Conservation (phyloP, 2,113 vertebrate species). For the Nesogale talazaci region DNA sequence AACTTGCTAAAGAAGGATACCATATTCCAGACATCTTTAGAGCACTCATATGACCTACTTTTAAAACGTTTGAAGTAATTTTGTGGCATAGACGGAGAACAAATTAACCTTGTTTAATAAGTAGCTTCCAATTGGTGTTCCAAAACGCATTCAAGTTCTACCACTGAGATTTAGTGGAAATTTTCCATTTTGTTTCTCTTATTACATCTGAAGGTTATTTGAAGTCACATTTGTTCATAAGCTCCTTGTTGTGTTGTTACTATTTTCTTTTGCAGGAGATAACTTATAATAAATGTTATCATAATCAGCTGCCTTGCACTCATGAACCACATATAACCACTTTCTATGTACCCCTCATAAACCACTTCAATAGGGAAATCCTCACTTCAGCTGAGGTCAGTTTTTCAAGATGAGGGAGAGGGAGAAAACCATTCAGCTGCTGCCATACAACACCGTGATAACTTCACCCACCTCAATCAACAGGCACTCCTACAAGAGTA, state of each 20-base stretch:
- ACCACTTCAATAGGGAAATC: too few species aligned
- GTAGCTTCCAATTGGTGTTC: conserved; percentile 83
- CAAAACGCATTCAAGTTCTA: conserved; percentile 51
- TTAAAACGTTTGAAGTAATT: conserved; percentile 84
- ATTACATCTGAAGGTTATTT: conserved; percentile 14
- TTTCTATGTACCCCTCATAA: too few species aligned
- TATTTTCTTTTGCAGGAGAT: conserved; percentile 9
- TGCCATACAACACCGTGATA: too few species aligned
- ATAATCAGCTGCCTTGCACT: neutral
- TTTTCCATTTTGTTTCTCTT: conserved; percentile 65
- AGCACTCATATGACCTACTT: conserved; percentile 84
- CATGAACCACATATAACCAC: too few species aligned
- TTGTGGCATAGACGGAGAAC: conserved; percentile 79
- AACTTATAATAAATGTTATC: neutral
- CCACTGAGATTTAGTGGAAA: neutral
- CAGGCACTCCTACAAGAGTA: too few species aligned
- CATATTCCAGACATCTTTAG: conserved; percentile 75
- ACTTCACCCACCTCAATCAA: too few species aligned
- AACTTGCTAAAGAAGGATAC: conserved; percentile 80
- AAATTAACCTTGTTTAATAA: conserved; percentile 86
- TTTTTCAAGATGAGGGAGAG: too few species aligned
- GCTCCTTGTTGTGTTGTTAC: neutral
- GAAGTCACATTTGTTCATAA: conserved; percentile 27
- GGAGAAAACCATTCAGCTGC: too few species aligned
- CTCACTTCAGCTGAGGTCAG: too few species aligned